A percentile compares a stretch with the other conserved stretches of the same genome.
Conservation (phyloP, 2,797 vertebrate genomes). For the Pelodytes ibericus region DNA sequence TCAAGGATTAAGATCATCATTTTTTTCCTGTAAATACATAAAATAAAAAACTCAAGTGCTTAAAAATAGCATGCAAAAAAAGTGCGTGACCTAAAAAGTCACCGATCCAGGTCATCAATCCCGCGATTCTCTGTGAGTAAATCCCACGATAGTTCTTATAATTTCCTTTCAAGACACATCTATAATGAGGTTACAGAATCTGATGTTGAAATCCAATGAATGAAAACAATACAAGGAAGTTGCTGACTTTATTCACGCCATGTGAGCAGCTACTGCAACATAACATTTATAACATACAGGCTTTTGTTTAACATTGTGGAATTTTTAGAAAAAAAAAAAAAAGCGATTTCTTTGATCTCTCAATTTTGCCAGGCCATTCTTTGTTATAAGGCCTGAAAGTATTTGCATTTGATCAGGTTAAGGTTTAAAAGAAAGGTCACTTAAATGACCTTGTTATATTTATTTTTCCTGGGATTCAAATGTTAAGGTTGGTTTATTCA, state of each 20-base stretch:
- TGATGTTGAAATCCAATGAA: conserved; percentile 41
- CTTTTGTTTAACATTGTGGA: conserved; percentile 55
- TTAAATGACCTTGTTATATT: no score
- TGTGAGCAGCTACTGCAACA: conserved; percentile 21
- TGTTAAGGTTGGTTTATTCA: no score
- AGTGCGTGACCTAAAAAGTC: conserved; percentile 41
- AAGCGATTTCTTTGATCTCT: conserved; percentile 35
- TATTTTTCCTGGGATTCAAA: no score
- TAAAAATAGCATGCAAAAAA: conserved; percentile 39
- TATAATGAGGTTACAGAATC: conserved; percentile 4
- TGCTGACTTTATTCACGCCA: conserved; percentile 35
- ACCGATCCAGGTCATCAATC: conserved; percentile 45
- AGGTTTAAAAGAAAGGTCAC: no score
- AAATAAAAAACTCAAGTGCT: conserved; percentile 9
- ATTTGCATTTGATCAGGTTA: not conserved
- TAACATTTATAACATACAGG: conserved; percentile 53
- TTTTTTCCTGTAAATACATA: conserved; percentile 20
- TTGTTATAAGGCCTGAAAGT: conserved; percentile 1
- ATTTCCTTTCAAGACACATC: conserved; percentile 50
- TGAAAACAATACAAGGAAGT: conserved; percentile 61
- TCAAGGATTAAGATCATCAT: not conserved
- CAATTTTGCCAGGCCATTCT: not conserved
- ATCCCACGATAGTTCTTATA: not conserved
- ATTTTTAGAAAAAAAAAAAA: conserved; percentile 29
- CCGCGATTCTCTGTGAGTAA: conserved; percentile 23